Conservation (phyloP, 2,797 vertebrate genomes). For the Tarsius wallacei region DNA sequence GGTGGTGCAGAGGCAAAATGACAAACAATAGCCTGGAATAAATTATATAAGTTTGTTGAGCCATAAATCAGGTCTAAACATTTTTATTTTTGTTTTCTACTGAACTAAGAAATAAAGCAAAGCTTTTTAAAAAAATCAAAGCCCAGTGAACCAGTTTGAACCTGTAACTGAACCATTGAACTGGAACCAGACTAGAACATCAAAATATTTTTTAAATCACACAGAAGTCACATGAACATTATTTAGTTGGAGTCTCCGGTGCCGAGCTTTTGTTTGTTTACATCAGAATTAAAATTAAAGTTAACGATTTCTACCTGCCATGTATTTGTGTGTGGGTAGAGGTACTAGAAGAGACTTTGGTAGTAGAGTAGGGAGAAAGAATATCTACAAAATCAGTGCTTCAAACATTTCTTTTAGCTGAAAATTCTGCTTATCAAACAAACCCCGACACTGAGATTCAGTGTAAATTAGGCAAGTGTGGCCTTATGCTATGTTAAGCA, state of each 20-base stretch:
- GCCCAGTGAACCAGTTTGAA: constrained; percentile 5
- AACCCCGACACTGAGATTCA: neutral
- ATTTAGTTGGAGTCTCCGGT: neutral
- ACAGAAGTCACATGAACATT: constrained; percentile 16
- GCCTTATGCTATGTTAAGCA: neutral
- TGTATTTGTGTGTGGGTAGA: neutral
- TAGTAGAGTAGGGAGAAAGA: neutral
- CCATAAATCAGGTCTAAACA: constrained; percentile 44
- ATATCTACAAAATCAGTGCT: neutral
- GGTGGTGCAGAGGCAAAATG: neutral
- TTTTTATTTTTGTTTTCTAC: constrained; percentile 60
- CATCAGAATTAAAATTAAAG: constrained; percentile 27
- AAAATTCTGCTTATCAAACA: neutral
- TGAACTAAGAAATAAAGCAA: constrained; percentile 57
- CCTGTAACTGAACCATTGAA: constrained; percentile 50
- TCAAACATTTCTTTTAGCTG: neutral
- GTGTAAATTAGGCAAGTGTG: neutral
- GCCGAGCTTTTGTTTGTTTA: neutral
- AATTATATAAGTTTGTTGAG: constrained; percentile 20
- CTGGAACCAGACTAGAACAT: constrained; percentile 30
- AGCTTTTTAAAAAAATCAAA: neutral
- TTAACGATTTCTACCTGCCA: neutral
- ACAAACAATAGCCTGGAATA: neutral
- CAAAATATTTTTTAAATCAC: constrained; percentile 66
- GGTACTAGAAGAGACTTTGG: neutral